A percentile compares a stretch with the other conserved stretches of the same genome.
These are phyloP conservation scores for Macrosiphum euphorbiae DNA, from an alignment of 2,888 invertebrate genomes.

Conservation along the genomic window DNA sequence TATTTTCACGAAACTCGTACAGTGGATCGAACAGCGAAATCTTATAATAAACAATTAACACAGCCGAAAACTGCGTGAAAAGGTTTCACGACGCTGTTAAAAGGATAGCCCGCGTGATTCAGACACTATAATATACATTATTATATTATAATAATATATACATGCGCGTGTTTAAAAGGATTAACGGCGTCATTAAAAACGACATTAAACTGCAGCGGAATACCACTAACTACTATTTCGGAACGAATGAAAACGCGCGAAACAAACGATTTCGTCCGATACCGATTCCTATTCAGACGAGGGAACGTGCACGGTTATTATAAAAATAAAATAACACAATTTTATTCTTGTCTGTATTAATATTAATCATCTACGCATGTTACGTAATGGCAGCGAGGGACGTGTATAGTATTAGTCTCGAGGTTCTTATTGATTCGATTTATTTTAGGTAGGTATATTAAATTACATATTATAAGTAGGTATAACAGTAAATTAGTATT, in stretches of 20 bases:
- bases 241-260: background rate
- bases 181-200: slow-evolving; percentile 5
- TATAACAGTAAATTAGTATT: background rate
- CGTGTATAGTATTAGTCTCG: background rate
- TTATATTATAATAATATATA: background rate
- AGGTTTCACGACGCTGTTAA: background rate
- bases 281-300: background rate
- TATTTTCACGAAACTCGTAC: background rate
- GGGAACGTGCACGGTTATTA: background rate
- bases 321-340: background rate
- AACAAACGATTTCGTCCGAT: background rate
- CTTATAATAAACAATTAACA: background rate
- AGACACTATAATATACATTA: background rate
- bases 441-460: background rate
- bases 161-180: background rate
- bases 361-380: background rate
- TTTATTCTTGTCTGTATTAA: background rate
- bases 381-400: background rate
- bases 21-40: background rate
- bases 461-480: background rate
- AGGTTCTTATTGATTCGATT: background rate
- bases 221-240: background rate
- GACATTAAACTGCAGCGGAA: background rate
- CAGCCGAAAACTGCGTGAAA: background rate
- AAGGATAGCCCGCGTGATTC: background rate